Conservation (phyloP, 2,888 invertebrate genomes). For the Dendrolimus pini region DNA sequence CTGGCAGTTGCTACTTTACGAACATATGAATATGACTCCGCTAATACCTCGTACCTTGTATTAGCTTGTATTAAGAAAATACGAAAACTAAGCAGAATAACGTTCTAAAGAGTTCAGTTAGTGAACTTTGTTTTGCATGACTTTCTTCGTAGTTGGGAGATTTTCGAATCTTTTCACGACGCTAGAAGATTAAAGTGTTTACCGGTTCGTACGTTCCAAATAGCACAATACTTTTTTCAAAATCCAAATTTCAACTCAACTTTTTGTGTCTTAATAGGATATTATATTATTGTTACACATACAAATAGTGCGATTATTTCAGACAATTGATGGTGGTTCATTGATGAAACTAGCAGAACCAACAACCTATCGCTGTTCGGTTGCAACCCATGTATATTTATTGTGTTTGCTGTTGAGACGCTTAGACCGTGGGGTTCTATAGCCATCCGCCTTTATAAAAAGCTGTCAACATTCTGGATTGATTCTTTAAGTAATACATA, state of each 20-base stretch:
- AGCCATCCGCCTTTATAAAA: no score
- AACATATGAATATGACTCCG: constrained; percentile 20
- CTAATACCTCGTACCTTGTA: constrained; percentile 29
- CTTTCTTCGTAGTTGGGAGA: constrained; percentile 47
- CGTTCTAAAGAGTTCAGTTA: constrained; percentile 67
- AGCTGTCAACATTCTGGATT: no score
- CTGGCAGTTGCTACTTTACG: background rate
- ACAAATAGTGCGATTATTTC: no score
- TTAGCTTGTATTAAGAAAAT: constrained; percentile 71
- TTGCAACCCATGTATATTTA: no score
- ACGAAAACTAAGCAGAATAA: constrained; percentile 71
- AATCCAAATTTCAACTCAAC: background rate
- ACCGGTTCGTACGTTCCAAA: constrained; percentile 4
- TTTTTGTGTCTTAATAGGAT: no score
- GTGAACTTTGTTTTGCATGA: constrained; percentile 67
- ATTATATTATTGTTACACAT: no score
- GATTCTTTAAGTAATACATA: no score
- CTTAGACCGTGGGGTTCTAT: no score
- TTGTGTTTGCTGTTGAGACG: no score
- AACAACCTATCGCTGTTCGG: no score
- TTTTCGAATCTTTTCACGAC: constrained; percentile 49
- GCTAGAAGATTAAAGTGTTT: constrained; percentile 46
- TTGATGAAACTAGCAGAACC: no score
- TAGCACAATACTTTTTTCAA: background rate
- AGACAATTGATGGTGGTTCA: no score